phyloP scores from a whole-genome alignment of 2,113 vertebrate genomes.

The Amia ocellicauda region DNA sequence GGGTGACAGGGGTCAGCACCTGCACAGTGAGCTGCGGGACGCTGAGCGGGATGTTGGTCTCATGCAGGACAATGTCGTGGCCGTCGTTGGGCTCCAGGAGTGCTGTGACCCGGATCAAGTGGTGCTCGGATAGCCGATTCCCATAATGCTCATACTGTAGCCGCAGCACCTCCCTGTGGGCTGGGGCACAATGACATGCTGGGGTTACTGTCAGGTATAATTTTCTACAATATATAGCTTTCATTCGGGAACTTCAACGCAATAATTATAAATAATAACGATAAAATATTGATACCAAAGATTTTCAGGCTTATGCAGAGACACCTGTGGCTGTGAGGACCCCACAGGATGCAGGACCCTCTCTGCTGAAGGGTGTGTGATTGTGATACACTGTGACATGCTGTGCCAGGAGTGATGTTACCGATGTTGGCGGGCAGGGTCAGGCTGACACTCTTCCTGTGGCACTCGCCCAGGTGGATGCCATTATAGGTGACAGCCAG shows the following conservation, averaged over 20 bases:
- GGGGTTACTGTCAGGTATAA: no score
- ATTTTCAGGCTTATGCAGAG: no score
- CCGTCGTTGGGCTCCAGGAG: constrained; percentile 39
- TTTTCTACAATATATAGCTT: no score
- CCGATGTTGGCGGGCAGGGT: constrained; percentile 50
- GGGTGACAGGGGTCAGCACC: constrained; percentile 36
- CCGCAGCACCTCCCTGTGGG: constrained; percentile 59
- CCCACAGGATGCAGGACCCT: no score
- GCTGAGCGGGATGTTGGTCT: constrained; percentile 57
- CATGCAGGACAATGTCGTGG: constrained; percentile 40
- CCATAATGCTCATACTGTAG: constrained; percentile 60
- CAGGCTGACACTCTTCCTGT: constrained; percentile 42
- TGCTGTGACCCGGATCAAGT: constrained; percentile 58
- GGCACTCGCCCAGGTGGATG: constrained; percentile 49
- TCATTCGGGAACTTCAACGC: no score
- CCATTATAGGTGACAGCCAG: constrained; percentile 60
- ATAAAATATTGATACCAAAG: no score
- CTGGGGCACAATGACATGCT: constrained; percentile 31
- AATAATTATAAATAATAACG: no score
- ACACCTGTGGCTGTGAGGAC: no score
- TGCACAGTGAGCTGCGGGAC: constrained; percentile 54
- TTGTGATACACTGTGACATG: background rate
- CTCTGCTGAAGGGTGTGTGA: background rate
- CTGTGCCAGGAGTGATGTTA: constrained; percentile 19
- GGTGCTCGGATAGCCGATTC: constrained; percentile 54